Evolutionary conservation across 2,797 vertebrate genomes (phyloP).

Genomic region (Sebastiscus tertius): DNA sequence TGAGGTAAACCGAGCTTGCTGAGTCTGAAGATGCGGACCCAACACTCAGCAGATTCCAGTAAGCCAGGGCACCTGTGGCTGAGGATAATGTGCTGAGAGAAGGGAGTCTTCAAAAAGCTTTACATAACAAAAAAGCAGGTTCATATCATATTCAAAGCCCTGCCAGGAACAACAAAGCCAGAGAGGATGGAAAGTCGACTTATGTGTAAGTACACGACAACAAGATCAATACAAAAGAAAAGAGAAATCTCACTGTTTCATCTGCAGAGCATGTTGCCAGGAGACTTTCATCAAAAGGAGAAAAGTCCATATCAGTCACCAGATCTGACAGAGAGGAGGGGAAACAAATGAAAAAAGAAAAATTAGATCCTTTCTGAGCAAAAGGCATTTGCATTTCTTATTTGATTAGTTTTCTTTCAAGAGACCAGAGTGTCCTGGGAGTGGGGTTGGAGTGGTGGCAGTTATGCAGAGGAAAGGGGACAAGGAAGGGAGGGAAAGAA

Average conservation of each 20-base stretch:
- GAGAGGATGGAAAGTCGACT: not conserved
- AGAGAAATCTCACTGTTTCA: conserved; percentile 83
- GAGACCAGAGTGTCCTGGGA: not conserved
- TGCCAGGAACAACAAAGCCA: conserved; percentile 28
- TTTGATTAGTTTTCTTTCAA: not conserved
- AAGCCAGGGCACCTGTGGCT: conserved; percentile 47
- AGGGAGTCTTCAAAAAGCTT: conserved; percentile 40
- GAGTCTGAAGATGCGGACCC: conserved; percentile 41
- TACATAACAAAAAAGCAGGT: conserved; percentile 26
- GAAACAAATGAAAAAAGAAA: not conserved
- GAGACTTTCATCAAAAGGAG: conserved; percentile 91
- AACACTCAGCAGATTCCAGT: conserved; percentile 60
- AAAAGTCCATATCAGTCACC: conserved; percentile 95
- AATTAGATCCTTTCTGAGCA: not conserved
- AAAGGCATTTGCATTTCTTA: not conserved
- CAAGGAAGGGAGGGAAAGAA: not conserved
- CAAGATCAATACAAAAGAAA: not conserved
- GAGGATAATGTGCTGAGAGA: conserved; percentile 38
- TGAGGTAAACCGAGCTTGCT: conserved; percentile 60
- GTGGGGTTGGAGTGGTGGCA: not conserved
- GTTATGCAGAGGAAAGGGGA: not conserved
- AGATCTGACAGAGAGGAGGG: conserved; percentile 80
- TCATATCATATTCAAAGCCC: conserved; percentile 5
- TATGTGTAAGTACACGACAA: not conserved
- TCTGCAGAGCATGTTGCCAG: conserved; percentile 92